Percentiles rank a stretch among this genome's conserved stretches.
Evolutionary conservation across 2,797 vertebrate genomes (phyloP).

Genomic region (Brachymystax lenok): DNA sequence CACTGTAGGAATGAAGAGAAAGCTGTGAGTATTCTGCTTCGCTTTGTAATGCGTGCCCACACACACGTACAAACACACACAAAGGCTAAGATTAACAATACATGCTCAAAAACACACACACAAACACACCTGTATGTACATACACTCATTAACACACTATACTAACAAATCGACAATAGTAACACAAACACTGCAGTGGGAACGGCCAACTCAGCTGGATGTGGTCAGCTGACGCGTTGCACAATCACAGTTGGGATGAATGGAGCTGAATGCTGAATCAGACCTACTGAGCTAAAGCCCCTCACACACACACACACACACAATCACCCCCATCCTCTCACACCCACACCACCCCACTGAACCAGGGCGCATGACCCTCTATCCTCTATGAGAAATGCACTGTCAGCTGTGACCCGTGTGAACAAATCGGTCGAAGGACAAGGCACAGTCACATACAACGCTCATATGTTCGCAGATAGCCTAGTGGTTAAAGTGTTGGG

Average conservation of each 20-base stretch:
- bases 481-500: too few species aligned
- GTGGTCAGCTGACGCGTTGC: conserved; percentile 82
- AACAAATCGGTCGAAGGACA: conserved; percentile 14
- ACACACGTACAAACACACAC: conserved; percentile 22
- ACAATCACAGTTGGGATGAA: conserved; percentile 75
- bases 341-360: conserved; percentile 38
- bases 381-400: conserved; percentile 71
- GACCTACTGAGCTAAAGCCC: conserved; percentile 75
- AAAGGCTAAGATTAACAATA: conserved; percentile 10
- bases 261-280: conserved; percentile 88
- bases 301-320: background rate
- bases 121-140: conserved; percentile 14
- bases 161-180: conserved; percentile 23
- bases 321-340: background rate
- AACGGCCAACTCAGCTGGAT: conserved; percentile 76
- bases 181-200: conserved; percentile 46
- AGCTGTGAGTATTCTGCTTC: conserved; percentile 84
- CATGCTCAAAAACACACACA: conserved; percentile 25
- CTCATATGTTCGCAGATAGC: background rate
- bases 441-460: background rate
- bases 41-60: background rate
- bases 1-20: conserved; percentile 89
- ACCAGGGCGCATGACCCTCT: conserved; percentile 66
- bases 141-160: conserved; percentile 37
- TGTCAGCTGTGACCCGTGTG: conserved; percentile 67